A percentile compares a stretch with the other conserved stretches of the same genome.
Conservation (phyloP, 2,797 vertebrate species). For the Trichosurus vulpecula region DNA sequence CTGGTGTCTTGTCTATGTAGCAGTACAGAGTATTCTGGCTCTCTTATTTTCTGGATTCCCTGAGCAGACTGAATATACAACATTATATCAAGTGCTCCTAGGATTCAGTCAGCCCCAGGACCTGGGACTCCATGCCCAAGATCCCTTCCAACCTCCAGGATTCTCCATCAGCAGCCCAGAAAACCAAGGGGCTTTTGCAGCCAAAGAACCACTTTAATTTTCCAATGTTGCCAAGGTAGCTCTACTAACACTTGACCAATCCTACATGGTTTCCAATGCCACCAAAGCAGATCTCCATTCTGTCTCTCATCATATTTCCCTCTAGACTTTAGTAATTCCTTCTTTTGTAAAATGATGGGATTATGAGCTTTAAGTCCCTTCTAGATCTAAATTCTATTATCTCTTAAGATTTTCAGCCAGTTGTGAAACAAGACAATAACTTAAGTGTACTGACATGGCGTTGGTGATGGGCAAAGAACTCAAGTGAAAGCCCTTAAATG, state of each 20-base stretch:
- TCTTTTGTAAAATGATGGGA: neutral
- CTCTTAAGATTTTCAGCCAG: neutral
- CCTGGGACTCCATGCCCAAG: neutral
- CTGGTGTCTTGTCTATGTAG: neutral
- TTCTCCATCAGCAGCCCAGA: neutral
- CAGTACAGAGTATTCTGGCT: neutral
- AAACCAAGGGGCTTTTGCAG: neutral
- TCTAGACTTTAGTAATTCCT: neutral
- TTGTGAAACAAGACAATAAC: neutral
- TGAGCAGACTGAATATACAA: neutral
- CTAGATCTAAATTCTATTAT: neutral
- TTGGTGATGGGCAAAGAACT: neutral
- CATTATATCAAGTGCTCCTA: neutral
- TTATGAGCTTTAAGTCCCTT: neutral
- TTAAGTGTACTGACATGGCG: neutral
- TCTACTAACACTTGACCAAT: neutral
- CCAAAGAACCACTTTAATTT: neutral
- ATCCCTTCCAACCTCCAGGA: neutral
- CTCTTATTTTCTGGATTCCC: neutral
- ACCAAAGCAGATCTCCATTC: neutral
- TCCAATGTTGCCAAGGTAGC: neutral
- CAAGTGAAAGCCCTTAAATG: neutral
- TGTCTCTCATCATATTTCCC: neutral
- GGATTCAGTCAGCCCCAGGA: slow-evolving; percentile 6
- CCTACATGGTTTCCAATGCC: neutral